A percentile compares a stretch with the other conserved stretches of the same genome.
phyloP scores from a whole-genome alignment of 2,113 vertebrate genomes.

The Sapajus apella region DNA sequence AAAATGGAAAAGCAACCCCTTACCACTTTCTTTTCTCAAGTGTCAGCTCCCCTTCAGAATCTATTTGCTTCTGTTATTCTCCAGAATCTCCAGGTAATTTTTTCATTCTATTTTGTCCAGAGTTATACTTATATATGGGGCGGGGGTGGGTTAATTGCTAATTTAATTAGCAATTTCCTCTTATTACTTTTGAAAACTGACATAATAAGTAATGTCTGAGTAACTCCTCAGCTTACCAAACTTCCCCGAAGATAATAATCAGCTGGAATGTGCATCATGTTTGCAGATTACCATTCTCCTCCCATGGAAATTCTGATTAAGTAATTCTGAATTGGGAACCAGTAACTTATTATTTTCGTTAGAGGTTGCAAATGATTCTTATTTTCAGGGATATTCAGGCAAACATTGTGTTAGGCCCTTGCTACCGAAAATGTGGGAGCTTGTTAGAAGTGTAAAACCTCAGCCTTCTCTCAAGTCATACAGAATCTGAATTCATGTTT shows the following conservation, averaged over 20 bases:
- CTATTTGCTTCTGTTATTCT: not conserved
- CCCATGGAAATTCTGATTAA: not conserved
- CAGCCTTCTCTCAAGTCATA: not conserved
- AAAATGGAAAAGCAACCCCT: not conserved
- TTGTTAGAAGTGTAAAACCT: not conserved
- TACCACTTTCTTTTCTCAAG: not conserved
- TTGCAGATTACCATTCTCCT: not conserved
- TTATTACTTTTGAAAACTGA: not conserved
- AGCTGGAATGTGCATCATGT: not conserved
- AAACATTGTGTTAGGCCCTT: not conserved
- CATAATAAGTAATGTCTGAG: not conserved
- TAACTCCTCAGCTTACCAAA: not conserved
- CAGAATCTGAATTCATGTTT: not conserved
- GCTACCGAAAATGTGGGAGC: not conserved
- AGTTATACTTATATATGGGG: not conserved
- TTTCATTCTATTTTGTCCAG: not conserved
- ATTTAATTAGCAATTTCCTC: not conserved
- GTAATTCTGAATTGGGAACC: not conserved
- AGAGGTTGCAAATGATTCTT: not conserved
- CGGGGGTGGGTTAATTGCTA: not conserved
- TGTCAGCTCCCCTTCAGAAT: not conserved
- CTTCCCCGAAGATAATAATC: not conserved
- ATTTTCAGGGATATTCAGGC: not conserved
- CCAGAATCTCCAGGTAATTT: not conserved
- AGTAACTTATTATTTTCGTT: not conserved